These are phyloP conservation scores for Dicyrtomina minuta DNA, from an alignment of 2,888 invertebrate species.

Conservation along the genomic window DNA sequence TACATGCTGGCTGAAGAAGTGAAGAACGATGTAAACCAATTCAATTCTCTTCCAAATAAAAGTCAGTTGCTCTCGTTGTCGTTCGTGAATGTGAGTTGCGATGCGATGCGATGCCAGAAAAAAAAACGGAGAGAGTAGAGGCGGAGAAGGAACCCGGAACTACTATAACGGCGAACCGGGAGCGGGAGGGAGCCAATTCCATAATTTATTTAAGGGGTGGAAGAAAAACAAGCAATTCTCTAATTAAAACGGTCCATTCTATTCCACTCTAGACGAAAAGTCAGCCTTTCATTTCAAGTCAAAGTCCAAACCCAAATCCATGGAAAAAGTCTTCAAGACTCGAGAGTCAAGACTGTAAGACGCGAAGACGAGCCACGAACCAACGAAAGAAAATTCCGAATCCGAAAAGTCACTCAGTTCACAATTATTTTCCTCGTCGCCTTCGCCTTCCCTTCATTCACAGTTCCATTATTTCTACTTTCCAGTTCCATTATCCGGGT, in stretches of 20 bases:
- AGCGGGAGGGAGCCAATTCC: slow-evolving; percentile 16
- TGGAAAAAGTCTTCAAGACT: background rate
- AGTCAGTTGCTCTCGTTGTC: slow-evolving; percentile 10
- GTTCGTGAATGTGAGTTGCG: slow-evolving; percentile 4
- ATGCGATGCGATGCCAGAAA: slow-evolving; percentile 15
- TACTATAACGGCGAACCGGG: slow-evolving; percentile 28
- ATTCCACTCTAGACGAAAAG: background rate
- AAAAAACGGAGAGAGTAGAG: background rate
- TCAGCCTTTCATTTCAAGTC: background rate
- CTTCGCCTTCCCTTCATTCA: too few relatives aligned
- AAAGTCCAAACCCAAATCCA: background rate
- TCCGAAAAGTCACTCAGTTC: too few relatives aligned
- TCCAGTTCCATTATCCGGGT: too few relatives aligned
- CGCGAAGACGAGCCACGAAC: too few relatives aligned
- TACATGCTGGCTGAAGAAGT: background rate
- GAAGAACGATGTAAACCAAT: slow-evolving; percentile 8
- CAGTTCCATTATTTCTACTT: too few relatives aligned
- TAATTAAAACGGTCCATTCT: slow-evolving; percentile 35
- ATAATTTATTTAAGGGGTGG: slow-evolving; percentile 39
- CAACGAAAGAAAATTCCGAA: too few relatives aligned
- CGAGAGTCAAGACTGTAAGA: too few relatives aligned
- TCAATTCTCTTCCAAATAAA: slow-evolving; percentile 20
- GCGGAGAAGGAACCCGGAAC: background rate
- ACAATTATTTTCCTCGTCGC: too few relatives aligned
- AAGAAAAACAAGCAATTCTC: slow-evolving; percentile 39